Evolutionary conservation across 1,140 invertebrate genomes (phyloP).

Genomic region (Pseudachorutes palmiensis): DNA sequence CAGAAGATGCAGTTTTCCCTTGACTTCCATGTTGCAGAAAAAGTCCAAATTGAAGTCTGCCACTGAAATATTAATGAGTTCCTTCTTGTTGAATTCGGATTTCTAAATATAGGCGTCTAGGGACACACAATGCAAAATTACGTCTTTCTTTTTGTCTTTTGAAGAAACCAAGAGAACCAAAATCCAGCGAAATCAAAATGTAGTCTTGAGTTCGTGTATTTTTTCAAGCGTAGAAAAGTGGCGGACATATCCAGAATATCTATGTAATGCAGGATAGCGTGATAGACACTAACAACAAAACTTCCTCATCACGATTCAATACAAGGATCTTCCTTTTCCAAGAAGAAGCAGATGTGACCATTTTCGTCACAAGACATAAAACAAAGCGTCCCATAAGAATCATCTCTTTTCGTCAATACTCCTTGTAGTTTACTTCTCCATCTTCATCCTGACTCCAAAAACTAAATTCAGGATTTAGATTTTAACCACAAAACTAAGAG

Average conservation of each 20-base stretch:
- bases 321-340: background rate
- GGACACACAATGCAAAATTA: constrained; percentile 13
- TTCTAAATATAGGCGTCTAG: constrained; percentile 18
- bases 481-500: too few relatives aligned
- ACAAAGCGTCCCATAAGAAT: background rate
- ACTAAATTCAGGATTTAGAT: too few relatives aligned
- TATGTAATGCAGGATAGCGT: background rate
- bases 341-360: background rate
- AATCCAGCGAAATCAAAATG: background rate
- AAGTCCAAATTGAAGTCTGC: background rate
- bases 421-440: too few relatives aligned
- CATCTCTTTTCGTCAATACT: too few relatives aligned
- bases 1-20: background rate
- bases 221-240: background rate
- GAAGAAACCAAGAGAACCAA: background rate
- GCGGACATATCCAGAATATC: background rate
- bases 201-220: background rate
- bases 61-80: constrained; percentile 24
- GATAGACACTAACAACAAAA: background rate
- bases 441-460: too few relatives aligned
- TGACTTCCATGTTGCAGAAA: background rate
- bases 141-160: background rate
- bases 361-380: background rate
- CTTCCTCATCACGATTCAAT: too few relatives aligned
- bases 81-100: constrained; percentile 8